phyloP scores from a whole-genome alignment of 2,113 vertebrate genomes.

The Columbina picui region DNA sequence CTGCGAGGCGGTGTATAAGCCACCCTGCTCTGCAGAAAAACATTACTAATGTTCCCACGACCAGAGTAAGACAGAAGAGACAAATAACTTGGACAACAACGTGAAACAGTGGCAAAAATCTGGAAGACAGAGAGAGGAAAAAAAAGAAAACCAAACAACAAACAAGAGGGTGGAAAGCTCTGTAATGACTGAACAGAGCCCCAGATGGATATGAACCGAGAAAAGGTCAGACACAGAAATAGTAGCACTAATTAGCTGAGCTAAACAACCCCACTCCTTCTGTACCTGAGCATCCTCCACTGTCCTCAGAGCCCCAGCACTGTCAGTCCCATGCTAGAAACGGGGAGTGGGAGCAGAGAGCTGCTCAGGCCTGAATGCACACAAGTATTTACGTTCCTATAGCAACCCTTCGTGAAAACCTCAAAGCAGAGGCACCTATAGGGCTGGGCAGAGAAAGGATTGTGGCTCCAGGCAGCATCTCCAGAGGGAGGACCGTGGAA shows the following conservation, averaged over 20 bases:
- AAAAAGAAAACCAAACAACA: background rate
- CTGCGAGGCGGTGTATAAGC: background rate
- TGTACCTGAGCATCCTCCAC: conserved; percentile 13
- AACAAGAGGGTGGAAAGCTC: conserved; percentile 15
- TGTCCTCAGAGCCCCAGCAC: background rate
- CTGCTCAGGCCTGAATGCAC: background rate
- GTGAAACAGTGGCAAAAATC: conserved; percentile 56
- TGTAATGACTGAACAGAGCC: background rate
- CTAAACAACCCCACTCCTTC: background rate
- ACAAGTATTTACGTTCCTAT: background rate
- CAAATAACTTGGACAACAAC: conserved; percentile 16
- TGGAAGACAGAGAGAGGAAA: conserved; percentile 19
- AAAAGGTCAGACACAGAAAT: conserved; percentile 38
- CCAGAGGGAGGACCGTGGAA: background rate
- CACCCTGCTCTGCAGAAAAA: conserved; percentile 36
- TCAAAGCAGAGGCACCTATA: background rate
- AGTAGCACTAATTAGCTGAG: conserved; percentile 4
- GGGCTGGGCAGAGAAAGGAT: background rate
- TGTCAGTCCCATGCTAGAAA: background rate
- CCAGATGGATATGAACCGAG: background rate
- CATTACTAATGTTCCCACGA: conserved; percentile 33
- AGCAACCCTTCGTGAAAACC: background rate
- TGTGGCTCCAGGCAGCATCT: background rate
- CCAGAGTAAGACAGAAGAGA: background rate
- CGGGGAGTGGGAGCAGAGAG: background rate